Percentiles rank a stretch among this genome's conserved stretches.
Conservation (phyloP, 2,113 vertebrate species). For the Scytalopus superciliaris region DNA sequence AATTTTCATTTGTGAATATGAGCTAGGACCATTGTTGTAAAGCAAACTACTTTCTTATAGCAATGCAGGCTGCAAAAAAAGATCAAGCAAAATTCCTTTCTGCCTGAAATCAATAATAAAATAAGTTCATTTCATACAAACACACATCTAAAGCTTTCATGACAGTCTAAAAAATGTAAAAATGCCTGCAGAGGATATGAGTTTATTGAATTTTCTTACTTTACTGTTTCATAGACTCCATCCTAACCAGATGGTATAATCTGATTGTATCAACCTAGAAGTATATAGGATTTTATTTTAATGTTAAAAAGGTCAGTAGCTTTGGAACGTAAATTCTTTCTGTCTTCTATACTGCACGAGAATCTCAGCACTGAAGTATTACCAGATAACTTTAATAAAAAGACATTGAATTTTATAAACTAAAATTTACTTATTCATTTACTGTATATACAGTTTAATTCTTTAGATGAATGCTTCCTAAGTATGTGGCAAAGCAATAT, state of each 20-base stretch:
- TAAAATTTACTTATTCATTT: constrained; percentile 75
- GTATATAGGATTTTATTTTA: constrained; percentile 80
- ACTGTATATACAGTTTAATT: constrained; percentile 66
- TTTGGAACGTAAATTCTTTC: constrained; percentile 74
- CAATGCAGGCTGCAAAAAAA: background rate
- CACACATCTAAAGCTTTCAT: constrained; percentile 63
- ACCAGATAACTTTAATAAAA: constrained; percentile 76
- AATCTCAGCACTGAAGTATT: constrained; percentile 63
- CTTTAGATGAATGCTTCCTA: constrained; percentile 65
- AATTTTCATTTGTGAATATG: constrained; percentile 12
- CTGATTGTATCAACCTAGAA: constrained; percentile 74
- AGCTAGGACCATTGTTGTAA: background rate
- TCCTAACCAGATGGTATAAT: constrained; percentile 73
- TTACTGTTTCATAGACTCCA: constrained; percentile 73
- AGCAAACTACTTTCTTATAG: background rate
- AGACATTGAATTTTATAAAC: constrained; percentile 70
- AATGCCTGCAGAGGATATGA: constrained; percentile 70
- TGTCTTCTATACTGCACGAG: constrained; percentile 59
- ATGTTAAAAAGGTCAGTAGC: constrained; percentile 75
- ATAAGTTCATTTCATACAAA: constrained; percentile 73
- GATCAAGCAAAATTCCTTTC: constrained; percentile 17
- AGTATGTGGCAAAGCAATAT: constrained; percentile 70
- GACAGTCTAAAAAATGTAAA: constrained; percentile 71
- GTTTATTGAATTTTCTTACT: constrained; percentile 74
- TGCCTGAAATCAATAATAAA: constrained; percentile 67